Evolutionary conservation across 2,113 vertebrate species (phyloP), one percentile per base, ranked within the genome.

Genomic region (Dasyornis broadbenti): DNA sequence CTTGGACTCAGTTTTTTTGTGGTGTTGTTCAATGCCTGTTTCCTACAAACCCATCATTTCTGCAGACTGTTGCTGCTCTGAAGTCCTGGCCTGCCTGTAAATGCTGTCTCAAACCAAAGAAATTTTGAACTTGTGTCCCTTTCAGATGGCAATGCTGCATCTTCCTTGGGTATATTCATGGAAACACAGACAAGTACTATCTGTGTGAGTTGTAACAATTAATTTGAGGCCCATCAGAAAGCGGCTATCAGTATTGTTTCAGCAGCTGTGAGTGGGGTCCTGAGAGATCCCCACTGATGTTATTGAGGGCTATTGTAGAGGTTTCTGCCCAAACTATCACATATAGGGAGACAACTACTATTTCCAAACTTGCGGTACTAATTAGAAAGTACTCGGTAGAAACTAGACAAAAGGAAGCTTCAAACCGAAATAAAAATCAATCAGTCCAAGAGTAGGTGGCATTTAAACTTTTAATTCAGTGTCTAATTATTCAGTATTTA

Each of bases 141-240:
- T 89, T 87, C 80, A 84, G 42, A 33, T 35, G 64, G 44, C 76
- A 89, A 11, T 42, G 12, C 6, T 89, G 57, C 5, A 5, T 69
- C 33, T 53, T 52, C 56, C 63, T 88, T 49, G 45, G 57, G 31
- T 95, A 72, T 94, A 81, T 78, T 92, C 27, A 50, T 39, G 37
- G 47, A 76, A 95, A 76, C 35, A 86, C 39, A 93, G 85, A 95
- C 88, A 92, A 95, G 64, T 88, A 70, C 61, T 92, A 77, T 81
- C 93, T 94, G 61, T 90, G 21, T 73, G 57, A 96, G n/a, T 78
- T 88, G 91, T 90, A 94, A 78, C 95, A 94, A 88, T 89, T 94
- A 82, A 57, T 95, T 93, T 95, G 80, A 54, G 53, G 73, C 71
- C 73, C 28, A 26, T 75, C 68, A 91, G 83, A 82, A 94, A 95